phyloP scores from a whole-genome alignment of 2,888 invertebrate species.

The Lottia scabra region DNA sequence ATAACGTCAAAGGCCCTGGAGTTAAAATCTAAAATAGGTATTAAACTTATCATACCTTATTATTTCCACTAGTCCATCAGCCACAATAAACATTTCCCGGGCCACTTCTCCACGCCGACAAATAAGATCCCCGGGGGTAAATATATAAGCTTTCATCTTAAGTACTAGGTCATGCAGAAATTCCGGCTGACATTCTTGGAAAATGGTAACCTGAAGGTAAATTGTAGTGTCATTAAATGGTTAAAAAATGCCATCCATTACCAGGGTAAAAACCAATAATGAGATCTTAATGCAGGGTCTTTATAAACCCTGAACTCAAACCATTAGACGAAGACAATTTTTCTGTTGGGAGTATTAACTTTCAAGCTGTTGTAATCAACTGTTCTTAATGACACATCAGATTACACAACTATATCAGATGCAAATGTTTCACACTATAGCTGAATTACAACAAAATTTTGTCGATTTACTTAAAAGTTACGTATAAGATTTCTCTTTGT shows the following conservation, averaged over 20 bases:
- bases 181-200: constrained; percentile 97
- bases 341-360: too few relatives aligned
- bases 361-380: too few relatives aligned
- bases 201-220: constrained; percentile 83
- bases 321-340: too few relatives aligned
- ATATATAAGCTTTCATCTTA: constrained; percentile 98
- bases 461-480: too few relatives aligned
- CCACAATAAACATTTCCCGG: constrained; percentile 98
- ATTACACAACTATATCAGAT: too few relatives aligned
- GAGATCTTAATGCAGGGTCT: neutral
- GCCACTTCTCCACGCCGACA: constrained; percentile 95
- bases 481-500: too few relatives aligned
- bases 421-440: too few relatives aligned
- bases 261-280: neutral
- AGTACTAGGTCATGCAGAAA: constrained; percentile 95
- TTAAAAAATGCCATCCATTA: too few relatives aligned
- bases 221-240: neutral
- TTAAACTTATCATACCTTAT: constrained; percentile 73
- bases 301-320: neutral
- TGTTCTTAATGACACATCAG: too few relatives aligned
- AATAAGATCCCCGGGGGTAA: constrained; percentile 96
- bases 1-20: too few relatives aligned
- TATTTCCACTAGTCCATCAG: constrained; percentile 95
- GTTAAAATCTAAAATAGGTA: too few relatives aligned
- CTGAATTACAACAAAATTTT: too few relatives aligned